Conservation (phyloP, 2,797 vertebrate genomes). For the Benthosema pterotum region DNA sequence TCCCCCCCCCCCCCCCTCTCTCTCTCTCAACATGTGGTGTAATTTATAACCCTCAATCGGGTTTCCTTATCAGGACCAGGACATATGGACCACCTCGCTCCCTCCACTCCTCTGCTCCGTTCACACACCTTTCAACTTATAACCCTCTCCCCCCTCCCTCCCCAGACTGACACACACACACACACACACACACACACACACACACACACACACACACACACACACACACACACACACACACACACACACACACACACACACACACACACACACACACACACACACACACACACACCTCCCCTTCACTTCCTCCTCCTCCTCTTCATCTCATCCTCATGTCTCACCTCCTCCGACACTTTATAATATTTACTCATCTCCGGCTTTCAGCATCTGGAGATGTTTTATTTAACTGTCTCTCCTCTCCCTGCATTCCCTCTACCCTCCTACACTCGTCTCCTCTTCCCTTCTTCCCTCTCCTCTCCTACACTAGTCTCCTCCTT, state of each 20-base stretch:
- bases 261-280: too few relatives aligned
- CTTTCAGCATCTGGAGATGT: slow-evolving; percentile 1
- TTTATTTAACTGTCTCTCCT: slow-evolving; percentile 15
- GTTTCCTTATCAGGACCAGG: slow-evolving; percentile 74
- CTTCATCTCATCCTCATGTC: not conserved
- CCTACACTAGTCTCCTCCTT: not conserved
- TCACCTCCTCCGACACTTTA: not conserved
- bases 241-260: slow-evolving; percentile 1
- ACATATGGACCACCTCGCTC: slow-evolving; percentile 69
- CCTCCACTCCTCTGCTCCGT: slow-evolving; percentile 15
- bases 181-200: slow-evolving; percentile 15
- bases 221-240: slow-evolving; percentile 22
- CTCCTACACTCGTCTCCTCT: not conserved
- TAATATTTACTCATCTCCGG: not conserved
- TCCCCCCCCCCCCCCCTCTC: not conserved
- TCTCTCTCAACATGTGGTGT: slow-evolving; percentile 39
- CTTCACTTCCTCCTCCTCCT: not conserved
- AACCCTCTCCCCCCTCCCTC: not conserved
- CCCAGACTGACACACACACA: slow-evolving; percentile 17
- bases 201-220: slow-evolving; percentile 46
- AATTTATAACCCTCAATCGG: slow-evolving; percentile 75
- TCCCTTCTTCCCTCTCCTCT: not conserved
- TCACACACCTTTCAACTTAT: slow-evolving; percentile 1
- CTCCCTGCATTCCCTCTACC: not conserved
- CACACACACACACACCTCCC: not conserved